These are phyloP conservation scores for Neocrepidodera transversa DNA, from an alignment of 2,888 invertebrate genomes.

Conservation along the genomic window DNA sequence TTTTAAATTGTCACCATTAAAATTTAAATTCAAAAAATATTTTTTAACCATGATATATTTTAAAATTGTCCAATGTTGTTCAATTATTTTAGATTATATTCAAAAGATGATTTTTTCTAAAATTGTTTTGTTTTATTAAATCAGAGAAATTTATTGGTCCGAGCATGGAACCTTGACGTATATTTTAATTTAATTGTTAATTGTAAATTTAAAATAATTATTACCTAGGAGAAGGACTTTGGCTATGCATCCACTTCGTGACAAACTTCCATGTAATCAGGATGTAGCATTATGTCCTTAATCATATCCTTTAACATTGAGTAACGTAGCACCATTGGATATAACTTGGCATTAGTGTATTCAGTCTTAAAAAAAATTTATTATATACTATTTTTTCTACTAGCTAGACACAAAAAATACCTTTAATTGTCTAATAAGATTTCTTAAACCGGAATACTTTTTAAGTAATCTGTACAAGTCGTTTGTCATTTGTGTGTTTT, in stretches of 20 bases:
- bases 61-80: too few species aligned
- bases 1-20: too few species aligned
- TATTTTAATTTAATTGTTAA: too few species aligned
- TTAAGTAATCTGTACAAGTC: slow-evolving; percentile 90
- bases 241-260: slow-evolving; percentile 85
- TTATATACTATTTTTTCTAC: too few species aligned
- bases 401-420: slow-evolving; percentile 64
- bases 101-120: too few species aligned
- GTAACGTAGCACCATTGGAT: slow-evolving; percentile 94
- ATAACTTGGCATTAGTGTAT: slow-evolving; percentile 90
- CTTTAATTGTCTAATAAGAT: slow-evolving; percentile 87
- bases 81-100: too few species aligned
- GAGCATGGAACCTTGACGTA: too few species aligned
- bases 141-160: too few species aligned
- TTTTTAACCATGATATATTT: too few species aligned
- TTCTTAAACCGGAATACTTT: slow-evolving; percentile 89
- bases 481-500: slow-evolving; percentile 93
- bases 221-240: slow-evolving; percentile 60
- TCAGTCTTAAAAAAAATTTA: slow-evolving; percentile 78
- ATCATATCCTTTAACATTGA: slow-evolving; percentile 97
- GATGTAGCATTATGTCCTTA: slow-evolving; percentile 92
- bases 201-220: not conserved
- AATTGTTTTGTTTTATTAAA: too few species aligned
- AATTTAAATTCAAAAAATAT: too few species aligned
- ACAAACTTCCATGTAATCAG: slow-evolving; percentile 97